These are phyloP conservation scores for Drosophila siamana DNA, from an alignment of 2,888 invertebrate species.

Conservation along the genomic window DNA sequence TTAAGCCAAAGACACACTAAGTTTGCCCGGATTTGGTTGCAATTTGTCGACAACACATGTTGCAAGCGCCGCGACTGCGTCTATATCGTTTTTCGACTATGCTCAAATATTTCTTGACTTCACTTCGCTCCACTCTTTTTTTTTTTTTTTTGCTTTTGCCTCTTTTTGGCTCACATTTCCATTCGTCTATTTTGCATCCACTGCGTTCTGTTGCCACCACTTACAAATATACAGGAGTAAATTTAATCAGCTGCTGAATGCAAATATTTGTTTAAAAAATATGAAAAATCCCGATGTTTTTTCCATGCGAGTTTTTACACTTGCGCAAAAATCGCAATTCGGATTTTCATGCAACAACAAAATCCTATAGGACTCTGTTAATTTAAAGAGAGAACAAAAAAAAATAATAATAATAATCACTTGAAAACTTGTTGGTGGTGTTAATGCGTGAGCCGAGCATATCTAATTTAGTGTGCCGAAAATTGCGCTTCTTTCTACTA, in stretches of 20 bases:
- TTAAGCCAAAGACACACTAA: constrained; percentile 75
- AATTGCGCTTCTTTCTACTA: background rate
- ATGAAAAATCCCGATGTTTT: background rate
- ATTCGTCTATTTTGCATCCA: background rate
- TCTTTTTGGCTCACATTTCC: background rate
- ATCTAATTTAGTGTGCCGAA: background rate
- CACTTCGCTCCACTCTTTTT: background rate
- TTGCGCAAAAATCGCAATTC: background rate
- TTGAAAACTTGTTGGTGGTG: too few species aligned
- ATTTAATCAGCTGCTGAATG: background rate
- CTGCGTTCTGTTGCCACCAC: background rate
- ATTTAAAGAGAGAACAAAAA: too few species aligned
- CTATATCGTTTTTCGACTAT: constrained; percentile 1
- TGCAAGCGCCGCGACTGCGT: constrained; percentile 37
- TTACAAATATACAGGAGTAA: background rate
- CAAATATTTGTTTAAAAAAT: background rate
- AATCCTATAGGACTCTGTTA: too few species aligned
- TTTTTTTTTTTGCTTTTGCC: background rate
- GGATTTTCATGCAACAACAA: background rate
- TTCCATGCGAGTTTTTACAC: background rate
- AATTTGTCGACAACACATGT: constrained; percentile 78
- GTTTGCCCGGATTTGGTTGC: constrained; percentile 74
- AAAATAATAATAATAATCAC: too few species aligned
- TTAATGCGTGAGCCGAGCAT: background rate
- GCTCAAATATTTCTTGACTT: background rate